Conservation (phyloP, 2,113 vertebrate species). For the Uria aalge region DNA sequence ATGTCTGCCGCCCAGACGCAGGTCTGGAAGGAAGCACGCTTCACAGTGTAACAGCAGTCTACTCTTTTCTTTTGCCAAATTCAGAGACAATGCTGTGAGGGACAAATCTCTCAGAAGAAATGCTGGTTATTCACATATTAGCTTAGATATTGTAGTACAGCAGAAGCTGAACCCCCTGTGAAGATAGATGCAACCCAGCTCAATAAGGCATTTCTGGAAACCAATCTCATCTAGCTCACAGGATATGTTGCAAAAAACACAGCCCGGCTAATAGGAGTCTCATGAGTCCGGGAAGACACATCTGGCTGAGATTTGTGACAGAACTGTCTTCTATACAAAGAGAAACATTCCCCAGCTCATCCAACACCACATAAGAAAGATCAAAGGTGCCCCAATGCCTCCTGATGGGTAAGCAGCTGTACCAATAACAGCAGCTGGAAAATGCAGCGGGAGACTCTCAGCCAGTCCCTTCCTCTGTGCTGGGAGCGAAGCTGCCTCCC, state of each 20-base stretch:
- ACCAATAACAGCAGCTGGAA: constrained; percentile 49
- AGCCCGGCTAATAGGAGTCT: background rate
- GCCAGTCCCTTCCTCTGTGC: background rate
- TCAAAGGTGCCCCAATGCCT: constrained; percentile 33
- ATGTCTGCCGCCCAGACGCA: background rate
- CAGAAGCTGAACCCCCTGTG: background rate
- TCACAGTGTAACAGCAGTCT: background rate
- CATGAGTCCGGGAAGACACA: background rate
- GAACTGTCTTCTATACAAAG: constrained; percentile 1
- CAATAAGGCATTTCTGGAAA: background rate
- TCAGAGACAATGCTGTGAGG: background rate
- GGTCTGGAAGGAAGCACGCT: background rate
- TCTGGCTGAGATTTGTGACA: constrained; percentile 14
- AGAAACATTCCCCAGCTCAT: constrained; percentile 4
- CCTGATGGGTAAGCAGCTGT: constrained; percentile 49
- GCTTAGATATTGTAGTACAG: background rate
- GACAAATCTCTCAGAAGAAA: background rate
- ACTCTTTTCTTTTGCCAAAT: background rate
- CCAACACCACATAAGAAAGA: constrained; percentile 32
- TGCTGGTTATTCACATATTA: background rate
- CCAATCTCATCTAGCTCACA: background rate
- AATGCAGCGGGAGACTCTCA: constrained; percentile 3
- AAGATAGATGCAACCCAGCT: background rate
- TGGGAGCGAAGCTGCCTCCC: background rate
- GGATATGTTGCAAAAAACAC: background rate